Conservation (phyloP, 2,888 invertebrate species). For the Pollenia labialis region DNA sequence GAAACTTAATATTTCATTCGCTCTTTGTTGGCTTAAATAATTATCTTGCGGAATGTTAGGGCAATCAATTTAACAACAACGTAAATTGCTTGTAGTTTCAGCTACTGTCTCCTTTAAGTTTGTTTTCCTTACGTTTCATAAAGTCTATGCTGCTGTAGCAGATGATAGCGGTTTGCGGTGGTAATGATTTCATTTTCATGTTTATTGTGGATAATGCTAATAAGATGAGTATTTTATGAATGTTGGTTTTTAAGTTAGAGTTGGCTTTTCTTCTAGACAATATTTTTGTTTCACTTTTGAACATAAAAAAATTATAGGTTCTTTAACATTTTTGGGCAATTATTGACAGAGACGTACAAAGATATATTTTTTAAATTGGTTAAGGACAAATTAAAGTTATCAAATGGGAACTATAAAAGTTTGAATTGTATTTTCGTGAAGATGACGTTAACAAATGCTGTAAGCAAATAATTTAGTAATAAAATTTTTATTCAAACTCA, state of each 20-base stretch:
- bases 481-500: no score
- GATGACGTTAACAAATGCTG: no score
- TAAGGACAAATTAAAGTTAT: no score
- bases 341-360: not conserved
- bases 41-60: constrained; percentile 72
- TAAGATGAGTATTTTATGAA: constrained; percentile 34
- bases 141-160: not conserved
- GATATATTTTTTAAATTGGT: no score
- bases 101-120: constrained; percentile 7
- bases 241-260: not conserved
- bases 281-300: not conserved
- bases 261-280: not conserved
- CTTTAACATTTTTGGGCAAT: not conserved
- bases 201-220: constrained; percentile 44
- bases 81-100: constrained; percentile 64
- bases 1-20: constrained; percentile 67
- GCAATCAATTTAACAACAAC: constrained; percentile 71
- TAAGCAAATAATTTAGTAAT: no score
- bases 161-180: constrained; percentile 2
- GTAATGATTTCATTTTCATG: constrained; percentile 5
- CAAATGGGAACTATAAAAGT: no score
- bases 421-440: no score
- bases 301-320: not conserved
- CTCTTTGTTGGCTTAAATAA: constrained; percentile 71
- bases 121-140: not conserved